These are phyloP conservation scores for Drosophila repletoides DNA, from an alignment of 1,140 invertebrate genomes.

Conservation along the genomic window DNA sequence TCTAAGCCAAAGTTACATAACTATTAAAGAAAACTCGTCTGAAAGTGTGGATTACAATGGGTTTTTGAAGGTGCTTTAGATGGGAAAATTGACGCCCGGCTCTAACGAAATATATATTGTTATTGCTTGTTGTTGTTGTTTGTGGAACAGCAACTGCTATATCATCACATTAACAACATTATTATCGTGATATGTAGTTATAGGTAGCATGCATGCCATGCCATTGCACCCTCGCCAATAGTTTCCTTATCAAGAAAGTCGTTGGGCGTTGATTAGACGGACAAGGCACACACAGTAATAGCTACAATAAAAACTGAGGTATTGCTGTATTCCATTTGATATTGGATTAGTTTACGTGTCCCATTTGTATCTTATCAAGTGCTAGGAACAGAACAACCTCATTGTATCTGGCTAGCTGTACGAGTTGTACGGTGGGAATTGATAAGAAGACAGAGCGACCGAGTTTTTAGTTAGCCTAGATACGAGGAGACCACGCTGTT, in stretches of 20 bases:
- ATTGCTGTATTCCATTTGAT: conserved; percentile 26
- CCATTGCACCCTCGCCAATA: conserved; percentile 24
- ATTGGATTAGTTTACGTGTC: conserved; percentile 42
- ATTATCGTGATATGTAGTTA: too few relatives aligned
- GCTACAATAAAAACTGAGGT: conserved; percentile 8
- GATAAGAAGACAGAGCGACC: conserved; percentile 21
- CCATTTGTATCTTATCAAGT: conserved; percentile 32
- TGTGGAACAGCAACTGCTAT: conserved; percentile 18
- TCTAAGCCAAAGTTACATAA: too few relatives aligned
- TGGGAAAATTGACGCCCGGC: too few relatives aligned
- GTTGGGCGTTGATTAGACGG: conserved; percentile 29
- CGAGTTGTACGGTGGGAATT: not conserved
- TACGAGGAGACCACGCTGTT: too few relatives aligned
- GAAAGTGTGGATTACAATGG: too few relatives aligned
- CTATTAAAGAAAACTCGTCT: too few relatives aligned
- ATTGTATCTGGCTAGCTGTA: conserved; percentile 4
- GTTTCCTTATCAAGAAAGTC: conserved; percentile 36
- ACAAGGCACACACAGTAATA: conserved; percentile 12
- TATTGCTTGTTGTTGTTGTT: not conserved
- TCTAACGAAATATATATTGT: too few relatives aligned
- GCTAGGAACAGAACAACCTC: conserved; percentile 1
- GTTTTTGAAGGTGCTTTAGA: too few relatives aligned
- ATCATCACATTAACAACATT: conserved; percentile 40
- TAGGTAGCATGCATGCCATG: conserved; percentile 22
- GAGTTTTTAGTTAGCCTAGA: not conserved